These are phyloP conservation scores for Amphiduros pacificus DNA, from an alignment of 2,888 invertebrate species.

Conservation along the genomic window DNA sequence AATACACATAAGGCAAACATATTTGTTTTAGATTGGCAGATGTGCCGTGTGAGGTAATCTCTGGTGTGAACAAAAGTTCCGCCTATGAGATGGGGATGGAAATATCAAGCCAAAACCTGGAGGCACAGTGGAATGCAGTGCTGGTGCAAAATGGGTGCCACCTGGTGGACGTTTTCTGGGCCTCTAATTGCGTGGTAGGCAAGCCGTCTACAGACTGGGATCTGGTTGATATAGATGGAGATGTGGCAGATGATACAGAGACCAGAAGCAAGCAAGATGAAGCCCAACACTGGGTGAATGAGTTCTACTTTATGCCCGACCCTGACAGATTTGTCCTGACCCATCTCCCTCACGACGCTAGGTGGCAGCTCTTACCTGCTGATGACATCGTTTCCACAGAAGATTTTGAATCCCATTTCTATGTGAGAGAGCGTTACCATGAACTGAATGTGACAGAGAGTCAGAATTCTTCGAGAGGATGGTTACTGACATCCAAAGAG, in stretches of 20 bases:
- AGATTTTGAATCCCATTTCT: constrained; percentile 47
- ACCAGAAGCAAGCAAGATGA: no score
- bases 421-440: constrained; percentile 51
- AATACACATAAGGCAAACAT: no score
- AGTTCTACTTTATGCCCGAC: constrained; percentile 55
- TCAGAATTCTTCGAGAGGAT: constrained; percentile 36
- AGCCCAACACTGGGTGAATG: constrained; percentile 52
- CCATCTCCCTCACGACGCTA: constrained; percentile 49
- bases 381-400: constrained; percentile 37
- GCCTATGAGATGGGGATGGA: constrained; percentile 50
- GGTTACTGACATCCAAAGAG: constrained; percentile 39
- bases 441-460: constrained; percentile 41
- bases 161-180: constrained; percentile 55
- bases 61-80: constrained; percentile 56
- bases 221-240: constrained; percentile 40
- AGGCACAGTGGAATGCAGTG: constrained; percentile 57
- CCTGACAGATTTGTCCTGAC: constrained; percentile 52
- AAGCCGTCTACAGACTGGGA: constrained; percentile 48
- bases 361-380: constrained; percentile 55
- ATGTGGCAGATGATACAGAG: no score
- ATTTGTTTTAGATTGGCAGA: constrained; percentile 50
- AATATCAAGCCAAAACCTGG: constrained; percentile 45
- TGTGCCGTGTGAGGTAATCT: constrained; percentile 49
- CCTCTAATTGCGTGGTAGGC: constrained; percentile 51
- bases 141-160: constrained; percentile 51